Conservation (phyloP, 2,797 vertebrate genomes). For the Microtus obscurus region DNA sequence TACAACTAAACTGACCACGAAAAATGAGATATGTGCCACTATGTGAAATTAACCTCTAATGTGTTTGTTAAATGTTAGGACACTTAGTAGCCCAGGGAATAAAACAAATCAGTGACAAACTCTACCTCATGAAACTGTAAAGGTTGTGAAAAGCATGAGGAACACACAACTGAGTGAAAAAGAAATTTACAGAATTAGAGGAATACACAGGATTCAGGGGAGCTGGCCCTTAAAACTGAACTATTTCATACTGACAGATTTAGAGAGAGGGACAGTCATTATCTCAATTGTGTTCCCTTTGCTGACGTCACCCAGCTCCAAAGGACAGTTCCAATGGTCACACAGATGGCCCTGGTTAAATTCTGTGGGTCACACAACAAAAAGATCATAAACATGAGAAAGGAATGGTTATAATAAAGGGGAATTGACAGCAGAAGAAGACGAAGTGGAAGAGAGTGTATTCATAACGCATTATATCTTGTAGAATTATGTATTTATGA, state of each 20-base stretch:
- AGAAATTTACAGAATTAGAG: neutral
- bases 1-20: neutral
- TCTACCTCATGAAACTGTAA: neutral
- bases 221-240: neutral
- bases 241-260: neutral
- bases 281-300: neutral
- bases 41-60: neutral
- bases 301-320: neutral
- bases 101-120: neutral
- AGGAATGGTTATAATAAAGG: too few species aligned
- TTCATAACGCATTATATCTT: too few species aligned
- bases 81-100: neutral
- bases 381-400: neutral
- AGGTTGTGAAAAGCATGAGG: neutral
- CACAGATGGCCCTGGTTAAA: neutral
- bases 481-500: neutral
- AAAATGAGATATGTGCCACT: neutral
- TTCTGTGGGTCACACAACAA: neutral
- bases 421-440: neutral
- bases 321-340: neutral
- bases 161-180: neutral
- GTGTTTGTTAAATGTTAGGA: neutral
- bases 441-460: neutral
- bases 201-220: neutral
- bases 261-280: too few species aligned